These are phyloP conservation scores for Gallinago stenura DNA, from an alignment of 2,797 vertebrate genomes.

Conservation along the genomic window DNA sequence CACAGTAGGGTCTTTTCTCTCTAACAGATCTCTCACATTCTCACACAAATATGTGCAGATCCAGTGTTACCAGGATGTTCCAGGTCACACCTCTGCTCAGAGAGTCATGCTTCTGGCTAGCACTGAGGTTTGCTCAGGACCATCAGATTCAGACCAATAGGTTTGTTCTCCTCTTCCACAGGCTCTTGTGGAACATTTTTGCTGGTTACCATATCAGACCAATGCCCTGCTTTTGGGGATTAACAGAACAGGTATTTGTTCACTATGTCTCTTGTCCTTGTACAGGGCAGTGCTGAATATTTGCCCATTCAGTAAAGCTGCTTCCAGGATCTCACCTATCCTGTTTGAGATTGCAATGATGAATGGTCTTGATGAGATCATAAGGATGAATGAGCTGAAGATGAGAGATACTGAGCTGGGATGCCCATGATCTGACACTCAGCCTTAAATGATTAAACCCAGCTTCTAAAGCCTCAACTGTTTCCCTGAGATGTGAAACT, in stretches of 20 bases:
- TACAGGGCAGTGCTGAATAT: background rate
- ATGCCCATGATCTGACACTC: background rate
- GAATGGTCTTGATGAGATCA: background rate
- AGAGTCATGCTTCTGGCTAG: background rate
- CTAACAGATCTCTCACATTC: background rate
- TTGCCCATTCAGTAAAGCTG: background rate
- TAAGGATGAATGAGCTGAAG: background rate
- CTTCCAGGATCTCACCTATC: background rate
- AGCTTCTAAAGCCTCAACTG: background rate
- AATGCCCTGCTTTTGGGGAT: background rate
- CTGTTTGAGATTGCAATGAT: background rate
- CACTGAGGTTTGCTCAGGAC: background rate
- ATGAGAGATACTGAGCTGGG: background rate
- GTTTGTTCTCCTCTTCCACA: background rate
- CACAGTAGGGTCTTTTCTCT: background rate
- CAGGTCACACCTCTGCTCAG: background rate
- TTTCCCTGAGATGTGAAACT: slow-evolving; percentile 6
- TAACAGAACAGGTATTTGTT: background rate
- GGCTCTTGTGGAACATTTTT: background rate
- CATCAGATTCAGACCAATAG: background rate
- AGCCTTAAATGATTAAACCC: background rate
- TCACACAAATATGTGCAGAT: background rate
- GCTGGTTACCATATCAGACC: background rate
- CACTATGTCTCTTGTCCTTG: background rate
- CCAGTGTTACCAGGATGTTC: background rate